A percentile compares a stretch with the other conserved stretches of the same genome.
phyloP scores from a whole-genome alignment of 2,113 vertebrate genomes.

The Brachypodius melanocephalos region DNA sequence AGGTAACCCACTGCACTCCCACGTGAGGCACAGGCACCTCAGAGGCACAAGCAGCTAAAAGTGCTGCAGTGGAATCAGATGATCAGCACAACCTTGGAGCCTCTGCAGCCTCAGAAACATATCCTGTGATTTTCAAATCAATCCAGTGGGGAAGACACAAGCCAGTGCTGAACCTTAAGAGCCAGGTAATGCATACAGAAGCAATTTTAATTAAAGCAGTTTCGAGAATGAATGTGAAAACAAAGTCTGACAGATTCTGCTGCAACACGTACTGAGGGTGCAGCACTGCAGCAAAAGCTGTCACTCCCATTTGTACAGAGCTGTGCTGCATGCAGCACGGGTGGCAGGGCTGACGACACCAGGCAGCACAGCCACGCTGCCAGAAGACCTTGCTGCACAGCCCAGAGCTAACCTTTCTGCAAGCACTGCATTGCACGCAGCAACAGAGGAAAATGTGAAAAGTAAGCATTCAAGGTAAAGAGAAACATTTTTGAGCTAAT shows the following conservation, averaged over 20 bases:
- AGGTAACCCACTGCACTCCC: constrained; percentile 53
- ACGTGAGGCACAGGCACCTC: constrained; percentile 40
- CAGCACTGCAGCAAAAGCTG: constrained; percentile 68
- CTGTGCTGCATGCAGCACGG: not conserved
- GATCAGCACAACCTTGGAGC: constrained; percentile 20
- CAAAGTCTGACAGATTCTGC: not conserved
- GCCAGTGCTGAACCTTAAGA: not conserved
- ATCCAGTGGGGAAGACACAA: not conserved
- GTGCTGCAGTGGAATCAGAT: constrained; percentile 68
- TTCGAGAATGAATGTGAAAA: not conserved
- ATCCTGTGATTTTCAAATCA: not conserved
- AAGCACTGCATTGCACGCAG: not conserved
- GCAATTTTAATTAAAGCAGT: not conserved
- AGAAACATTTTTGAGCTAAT: not conserved
- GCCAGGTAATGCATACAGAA: not conserved
- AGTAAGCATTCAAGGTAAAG: not conserved
- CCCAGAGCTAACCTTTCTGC: not conserved
- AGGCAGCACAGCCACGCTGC: not conserved
- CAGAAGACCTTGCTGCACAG: not conserved
- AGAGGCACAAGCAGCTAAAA: constrained; percentile 28
- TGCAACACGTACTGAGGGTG: not conserved
- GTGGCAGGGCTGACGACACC: not conserved
- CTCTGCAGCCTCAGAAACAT: constrained; percentile 9
- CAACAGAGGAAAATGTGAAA: not conserved
- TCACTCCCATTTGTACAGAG: not conserved